phyloP scores from a whole-genome alignment of 1,140 invertebrate species.

The Drosophila neocordata region DNA sequence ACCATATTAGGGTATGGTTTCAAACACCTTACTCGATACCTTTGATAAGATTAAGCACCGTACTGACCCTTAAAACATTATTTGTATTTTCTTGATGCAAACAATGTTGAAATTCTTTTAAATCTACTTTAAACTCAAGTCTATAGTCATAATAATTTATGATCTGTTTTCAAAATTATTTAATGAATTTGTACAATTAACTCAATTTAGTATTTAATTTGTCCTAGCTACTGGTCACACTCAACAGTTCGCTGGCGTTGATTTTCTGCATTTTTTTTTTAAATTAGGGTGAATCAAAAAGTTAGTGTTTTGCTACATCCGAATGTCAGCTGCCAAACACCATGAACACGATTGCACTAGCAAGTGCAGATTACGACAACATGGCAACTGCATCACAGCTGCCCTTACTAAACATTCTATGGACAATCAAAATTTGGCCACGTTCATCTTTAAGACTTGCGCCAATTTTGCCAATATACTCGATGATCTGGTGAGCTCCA shows the following conservation, averaged over 20 bases:
- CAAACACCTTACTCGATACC: background rate
- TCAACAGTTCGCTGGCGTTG: background rate
- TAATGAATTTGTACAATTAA: background rate
- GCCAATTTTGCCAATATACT: slow-evolving; percentile 83
- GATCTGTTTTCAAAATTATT: background rate
- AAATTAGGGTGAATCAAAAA: background rate
- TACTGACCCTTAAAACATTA: no score
- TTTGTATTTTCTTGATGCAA: no score
- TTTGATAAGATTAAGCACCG: no score
- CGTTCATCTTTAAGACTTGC: slow-evolving; percentile 85
- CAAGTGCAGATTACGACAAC: slow-evolving; percentile 84
- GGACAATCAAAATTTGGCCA: slow-evolving; percentile 82
- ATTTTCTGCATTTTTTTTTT: slow-evolving; percentile 3
- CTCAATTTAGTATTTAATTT: background rate
- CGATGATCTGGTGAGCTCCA: slow-evolving; percentile 71
- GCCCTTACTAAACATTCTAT: slow-evolving; percentile 84
- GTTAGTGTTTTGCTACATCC: slow-evolving; percentile 1
- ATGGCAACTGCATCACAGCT: slow-evolving; percentile 84
- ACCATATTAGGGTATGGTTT: background rate
- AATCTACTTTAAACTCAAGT: no score
- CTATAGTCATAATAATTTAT: background rate
- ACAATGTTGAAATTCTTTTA: no score
- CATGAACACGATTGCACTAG: slow-evolving; percentile 83
- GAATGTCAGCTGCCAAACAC: slow-evolving; percentile 58
- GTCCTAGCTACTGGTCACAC: background rate